Evolutionary conservation across 2,888 invertebrate species (phyloP).

Genomic region (Aspidapion aeneum): DNA sequence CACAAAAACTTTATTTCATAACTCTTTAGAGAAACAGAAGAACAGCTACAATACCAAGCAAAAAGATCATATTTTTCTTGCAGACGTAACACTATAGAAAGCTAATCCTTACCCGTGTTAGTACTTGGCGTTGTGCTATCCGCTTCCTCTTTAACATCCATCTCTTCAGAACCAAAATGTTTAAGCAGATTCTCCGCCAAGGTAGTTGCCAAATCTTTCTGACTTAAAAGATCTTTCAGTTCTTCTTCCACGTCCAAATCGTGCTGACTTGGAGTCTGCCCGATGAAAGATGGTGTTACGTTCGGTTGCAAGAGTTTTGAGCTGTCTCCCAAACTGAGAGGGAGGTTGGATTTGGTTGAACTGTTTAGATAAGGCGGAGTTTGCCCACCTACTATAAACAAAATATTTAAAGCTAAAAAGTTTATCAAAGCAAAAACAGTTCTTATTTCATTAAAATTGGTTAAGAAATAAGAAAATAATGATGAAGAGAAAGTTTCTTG

Average conservation of each 20-base stretch:
- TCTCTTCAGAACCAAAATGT: slow-evolving; percentile 73
- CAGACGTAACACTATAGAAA: too few relatives aligned
- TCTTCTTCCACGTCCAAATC: slow-evolving; percentile 62
- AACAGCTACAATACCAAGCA: too few relatives aligned
- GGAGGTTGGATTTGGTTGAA: slow-evolving; percentile 40
- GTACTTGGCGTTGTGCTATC: slow-evolving; percentile 22
- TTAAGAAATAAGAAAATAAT: too few relatives aligned
- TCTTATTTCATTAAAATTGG: too few relatives aligned
- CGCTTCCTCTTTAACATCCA: slow-evolving; percentile 49
- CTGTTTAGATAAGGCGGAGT: slow-evolving; percentile 39
- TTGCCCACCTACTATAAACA: slow-evolving; percentile 23
- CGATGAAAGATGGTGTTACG: slow-evolving; percentile 31
- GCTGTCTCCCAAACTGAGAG: slow-evolving; percentile 51
- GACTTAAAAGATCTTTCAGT: slow-evolving; percentile 67
- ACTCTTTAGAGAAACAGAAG: too few relatives aligned
- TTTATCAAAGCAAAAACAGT: too few relatives aligned
- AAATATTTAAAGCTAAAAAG: too few relatives aligned
- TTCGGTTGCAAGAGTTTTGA: slow-evolving; percentile 37
- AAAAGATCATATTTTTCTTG: too few relatives aligned
- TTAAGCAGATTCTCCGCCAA: slow-evolving; percentile 86
- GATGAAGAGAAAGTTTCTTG: too few relatives aligned
- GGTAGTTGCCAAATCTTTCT: slow-evolving; percentile 72
- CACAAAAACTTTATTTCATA: too few relatives aligned
- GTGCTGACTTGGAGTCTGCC: slow-evolving; percentile 31
- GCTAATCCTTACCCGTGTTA: slow-evolving; percentile 27